phyloP scores from a whole-genome alignment of 2,888 invertebrate genomes.

The Dorcus parallelipipedus region DNA sequence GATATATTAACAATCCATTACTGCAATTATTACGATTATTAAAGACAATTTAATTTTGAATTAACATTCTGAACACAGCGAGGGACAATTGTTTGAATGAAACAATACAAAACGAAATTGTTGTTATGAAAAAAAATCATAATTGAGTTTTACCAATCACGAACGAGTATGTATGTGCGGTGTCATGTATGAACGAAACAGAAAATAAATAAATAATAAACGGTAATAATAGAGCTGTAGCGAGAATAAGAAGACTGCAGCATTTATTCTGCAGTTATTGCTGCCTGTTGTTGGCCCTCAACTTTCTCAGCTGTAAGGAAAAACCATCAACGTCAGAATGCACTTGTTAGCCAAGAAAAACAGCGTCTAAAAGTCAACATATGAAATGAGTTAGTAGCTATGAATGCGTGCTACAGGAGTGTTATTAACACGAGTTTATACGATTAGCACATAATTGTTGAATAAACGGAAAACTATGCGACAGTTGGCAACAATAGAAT shows the following conservation, averaged over 20 bases:
- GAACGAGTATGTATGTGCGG: constrained; percentile 10
- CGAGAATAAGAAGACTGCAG: constrained; percentile 25
- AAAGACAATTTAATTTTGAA: constrained; percentile 7
- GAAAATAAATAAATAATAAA: constrained; percentile 18
- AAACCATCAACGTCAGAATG: constrained; percentile 43
- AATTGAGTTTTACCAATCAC: background rate
- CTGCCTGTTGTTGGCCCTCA: constrained; percentile 34
- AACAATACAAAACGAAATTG: constrained; percentile 10
- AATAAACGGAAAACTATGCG: too few relatives aligned
- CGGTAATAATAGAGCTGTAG: constrained; percentile 15
- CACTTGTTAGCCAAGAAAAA: constrained; percentile 28
- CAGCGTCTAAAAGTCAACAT: background rate
- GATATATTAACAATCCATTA: constrained; percentile 8
- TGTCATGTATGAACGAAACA: constrained; percentile 15
- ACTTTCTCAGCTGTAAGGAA: constrained; percentile 45
- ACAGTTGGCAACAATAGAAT: too few relatives aligned
- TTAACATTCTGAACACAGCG: constrained; percentile 7
- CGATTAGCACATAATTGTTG: too few relatives aligned
- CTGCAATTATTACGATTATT: constrained; percentile 3
- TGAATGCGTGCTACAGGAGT: background rate
- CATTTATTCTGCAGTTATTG: constrained; percentile 40
- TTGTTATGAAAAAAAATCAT: constrained; percentile 11
- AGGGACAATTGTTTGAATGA: constrained; percentile 7
- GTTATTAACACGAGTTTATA: too few relatives aligned
- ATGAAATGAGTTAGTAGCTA: background rate